Conservation (phyloP, 2,797 vertebrate genomes). For the Acropternis orthonyx region DNA sequence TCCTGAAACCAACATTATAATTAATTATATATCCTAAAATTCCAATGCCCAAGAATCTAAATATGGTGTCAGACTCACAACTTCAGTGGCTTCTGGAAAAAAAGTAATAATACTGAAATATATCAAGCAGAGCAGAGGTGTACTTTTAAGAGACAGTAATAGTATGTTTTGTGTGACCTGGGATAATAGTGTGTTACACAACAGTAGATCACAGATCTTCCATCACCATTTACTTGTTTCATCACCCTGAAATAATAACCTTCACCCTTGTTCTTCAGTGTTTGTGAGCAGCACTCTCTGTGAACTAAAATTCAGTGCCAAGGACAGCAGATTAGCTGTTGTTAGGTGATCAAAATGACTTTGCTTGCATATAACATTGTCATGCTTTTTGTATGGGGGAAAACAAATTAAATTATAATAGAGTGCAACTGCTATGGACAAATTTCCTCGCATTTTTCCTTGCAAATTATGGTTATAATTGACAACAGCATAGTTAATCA, state of each 20-base stretch:
- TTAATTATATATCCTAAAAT: background rate
- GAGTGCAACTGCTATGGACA: background rate
- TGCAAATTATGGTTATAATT: background rate
- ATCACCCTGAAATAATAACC: background rate
- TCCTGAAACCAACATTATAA: background rate
- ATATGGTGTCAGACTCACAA: background rate
- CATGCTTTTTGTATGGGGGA: background rate
- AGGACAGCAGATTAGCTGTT: background rate
- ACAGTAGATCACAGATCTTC: background rate
- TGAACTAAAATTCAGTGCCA: background rate
- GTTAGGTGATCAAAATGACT: background rate
- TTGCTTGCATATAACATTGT: background rate
- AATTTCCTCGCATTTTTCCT: background rate
- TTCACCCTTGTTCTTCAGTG: background rate
- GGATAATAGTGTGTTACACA: background rate
- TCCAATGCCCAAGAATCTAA: background rate
- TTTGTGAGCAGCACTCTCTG: background rate
- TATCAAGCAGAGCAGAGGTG: background rate
- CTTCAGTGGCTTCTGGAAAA: background rate
- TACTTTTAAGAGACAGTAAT: background rate
- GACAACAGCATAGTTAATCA: background rate
- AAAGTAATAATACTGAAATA: background rate
- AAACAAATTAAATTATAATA: background rate
- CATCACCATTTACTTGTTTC: background rate
- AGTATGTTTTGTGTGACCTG: background rate